These are phyloP conservation scores for Heptranchias perlo DNA, from an alignment of 2,113 vertebrate species.

Conservation along the genomic window DNA sequence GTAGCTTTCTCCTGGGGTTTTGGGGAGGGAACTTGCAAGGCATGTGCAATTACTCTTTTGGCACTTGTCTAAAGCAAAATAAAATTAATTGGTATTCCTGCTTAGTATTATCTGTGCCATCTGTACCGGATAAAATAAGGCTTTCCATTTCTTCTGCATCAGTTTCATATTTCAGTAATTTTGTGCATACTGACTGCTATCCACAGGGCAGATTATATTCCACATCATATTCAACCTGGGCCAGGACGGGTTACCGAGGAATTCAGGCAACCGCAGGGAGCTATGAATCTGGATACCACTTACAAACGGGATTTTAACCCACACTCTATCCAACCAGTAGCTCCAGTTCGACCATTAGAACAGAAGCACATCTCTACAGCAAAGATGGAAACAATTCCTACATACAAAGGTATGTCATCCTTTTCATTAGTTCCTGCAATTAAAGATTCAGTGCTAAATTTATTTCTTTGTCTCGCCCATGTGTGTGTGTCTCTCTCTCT, in stretches of 20 bases:
- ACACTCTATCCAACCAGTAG: conserved; percentile 37
- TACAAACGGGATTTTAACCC: conserved; percentile 53
- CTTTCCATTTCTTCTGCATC: neutral
- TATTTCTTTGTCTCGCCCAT: neutral
- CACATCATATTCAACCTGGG: conserved; percentile 45
- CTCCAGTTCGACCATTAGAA: conserved; percentile 43
- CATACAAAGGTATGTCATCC: conserved; percentile 51
- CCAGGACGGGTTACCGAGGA: conserved; percentile 41
- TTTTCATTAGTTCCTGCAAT: neutral
- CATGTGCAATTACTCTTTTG: neutral
- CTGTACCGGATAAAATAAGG: neutral
- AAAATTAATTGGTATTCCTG: neutral
- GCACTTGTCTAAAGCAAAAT: neutral
- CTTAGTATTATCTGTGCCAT: neutral
- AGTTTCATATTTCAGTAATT: neutral
- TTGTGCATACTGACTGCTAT: conserved; percentile 31
- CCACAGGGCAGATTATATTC: conserved; percentile 51
- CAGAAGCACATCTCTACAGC: conserved; percentile 29
- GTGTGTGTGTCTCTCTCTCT: no score
- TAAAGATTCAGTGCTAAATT: neutral
- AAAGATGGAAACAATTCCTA: conserved; percentile 50
- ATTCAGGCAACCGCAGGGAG: conserved; percentile 42
- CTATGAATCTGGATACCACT: conserved; percentile 52
- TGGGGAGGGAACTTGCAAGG: neutral
- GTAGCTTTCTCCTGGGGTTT: neutral